Base-by-base conservation (phyloP, 2,888 invertebrate genomes). In the Lepidochitona cinerea region DNA sequence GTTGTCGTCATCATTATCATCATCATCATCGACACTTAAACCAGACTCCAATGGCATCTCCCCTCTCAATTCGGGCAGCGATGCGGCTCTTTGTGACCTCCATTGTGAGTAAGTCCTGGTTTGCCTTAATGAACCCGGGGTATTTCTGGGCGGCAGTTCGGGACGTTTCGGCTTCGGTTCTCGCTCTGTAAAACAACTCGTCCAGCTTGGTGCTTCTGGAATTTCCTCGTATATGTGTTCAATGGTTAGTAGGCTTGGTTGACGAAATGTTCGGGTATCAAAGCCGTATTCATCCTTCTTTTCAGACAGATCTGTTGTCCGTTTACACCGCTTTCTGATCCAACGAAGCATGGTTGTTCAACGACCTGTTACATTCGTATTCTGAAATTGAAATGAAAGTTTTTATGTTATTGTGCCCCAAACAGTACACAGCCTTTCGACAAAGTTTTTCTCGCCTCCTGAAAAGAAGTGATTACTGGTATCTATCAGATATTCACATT, bases 211-310 rank as follows among this genome's bases (percentile, higher is more conserved):
- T 4, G 29, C 26, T 29, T 59, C 59, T 32, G 59, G 26, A 29
- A 59, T 59, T 29, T 59, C 59, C 59, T 59, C 59, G 59, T 59
- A 59, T 23, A 59, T 59, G 29, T 59, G 59, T 32, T 59, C 59
- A 4, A 59, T 32, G 18, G 23, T 4, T n/a, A n/a, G n/a, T n/a
- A n/a, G n/a, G n/a, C n/a, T n/a, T n/a, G n/a, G n/a, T 32, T 32
- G 59, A 26, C 23, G 23, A 59, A 59, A 59, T 2, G 3, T 26
- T 18, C 29, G 29, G 29, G 59, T 29, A 26, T 59, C 59, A 29
- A 59, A 59, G 14, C 59, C 59, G 32, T 59, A 59, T 26, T 59
- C 59, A 9, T 59, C 59, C 26, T 59, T 59, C 4, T 59, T 59
- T 4, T 14, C 14, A 14, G 23, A 4, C 12, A 32, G 3, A 26